Evolutionary conservation across 1,140 invertebrate species (phyloP).

Genomic region (Leptinotarsa texana): DNA sequence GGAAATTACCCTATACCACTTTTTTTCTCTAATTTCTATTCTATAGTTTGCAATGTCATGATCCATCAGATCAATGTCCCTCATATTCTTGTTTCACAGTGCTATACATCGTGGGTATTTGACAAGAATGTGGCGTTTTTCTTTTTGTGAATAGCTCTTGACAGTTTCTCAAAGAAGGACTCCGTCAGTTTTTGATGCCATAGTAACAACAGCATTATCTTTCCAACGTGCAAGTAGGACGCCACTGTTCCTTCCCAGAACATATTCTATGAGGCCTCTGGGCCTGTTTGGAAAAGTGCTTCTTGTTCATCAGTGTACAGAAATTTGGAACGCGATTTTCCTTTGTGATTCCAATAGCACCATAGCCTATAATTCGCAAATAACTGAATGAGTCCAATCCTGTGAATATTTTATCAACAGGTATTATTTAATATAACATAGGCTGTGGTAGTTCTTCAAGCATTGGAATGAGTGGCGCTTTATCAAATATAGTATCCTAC

Average conservation of each 20-base stretch:
- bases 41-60: constrained; percentile 50
- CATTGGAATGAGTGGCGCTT: no score
- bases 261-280: no score
- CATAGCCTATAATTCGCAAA: no score
- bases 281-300: no score
- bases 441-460: no score
- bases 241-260: neutral
- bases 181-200: constrained; percentile 37
- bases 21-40: constrained; percentile 52
- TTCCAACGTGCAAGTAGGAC: constrained; percentile 25
- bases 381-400: no score
- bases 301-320: no score
- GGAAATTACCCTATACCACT: constrained; percentile 50
- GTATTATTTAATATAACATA: no score
- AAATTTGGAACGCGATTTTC: no score
- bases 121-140: constrained; percentile 29
- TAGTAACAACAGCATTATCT: constrained; percentile 33
- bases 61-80: neutral
- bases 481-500: no score
- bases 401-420: no score
- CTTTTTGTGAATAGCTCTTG: constrained; percentile 38
- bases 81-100: constrained; percentile 13
- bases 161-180: constrained; percentile 28
- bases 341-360: no score
- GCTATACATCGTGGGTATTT: constrained; percentile 9